Conservation (phyloP, 2,113 vertebrate species). For the Prochilodus magdalenae region DNA sequence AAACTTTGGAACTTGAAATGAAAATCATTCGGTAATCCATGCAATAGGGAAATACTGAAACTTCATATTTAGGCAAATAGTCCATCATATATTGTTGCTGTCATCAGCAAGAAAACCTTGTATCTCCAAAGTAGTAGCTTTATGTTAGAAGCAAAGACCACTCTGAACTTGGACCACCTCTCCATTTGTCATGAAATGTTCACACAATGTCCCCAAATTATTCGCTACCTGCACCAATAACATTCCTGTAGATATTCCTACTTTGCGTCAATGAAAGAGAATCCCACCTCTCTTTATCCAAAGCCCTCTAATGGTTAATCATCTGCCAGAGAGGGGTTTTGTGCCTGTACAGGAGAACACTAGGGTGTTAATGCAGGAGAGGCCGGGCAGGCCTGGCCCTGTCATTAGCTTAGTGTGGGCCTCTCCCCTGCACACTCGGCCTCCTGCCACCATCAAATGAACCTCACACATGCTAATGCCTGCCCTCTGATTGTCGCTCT, state of each 20-base stretch:
- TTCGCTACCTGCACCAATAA: constrained; percentile 8
- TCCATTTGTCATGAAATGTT: too few species aligned
- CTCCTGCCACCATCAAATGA: constrained; percentile 74
- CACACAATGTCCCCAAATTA: background rate
- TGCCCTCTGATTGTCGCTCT: constrained; percentile 73
- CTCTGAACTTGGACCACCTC: too few species aligned
- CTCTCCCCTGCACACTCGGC: constrained; percentile 62
- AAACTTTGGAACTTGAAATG: too few species aligned
- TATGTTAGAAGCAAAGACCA: too few species aligned
- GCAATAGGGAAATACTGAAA: too few species aligned
- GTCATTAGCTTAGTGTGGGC: constrained; percentile 60
- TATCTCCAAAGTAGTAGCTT: too few species aligned
- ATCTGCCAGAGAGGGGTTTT: constrained; percentile 70
- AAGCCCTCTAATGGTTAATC: constrained; percentile 69
- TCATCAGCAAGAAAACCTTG: too few species aligned
- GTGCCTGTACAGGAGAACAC: constrained; percentile 57
- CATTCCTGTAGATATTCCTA: constrained; percentile 12
- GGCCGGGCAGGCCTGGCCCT: constrained; percentile 61
- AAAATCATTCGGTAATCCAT: too few species aligned
- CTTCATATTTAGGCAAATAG: too few species aligned
- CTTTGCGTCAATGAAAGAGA: constrained; percentile 20
- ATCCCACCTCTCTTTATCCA: constrained; percentile 48
- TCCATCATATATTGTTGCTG: too few species aligned
- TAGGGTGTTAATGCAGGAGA: constrained; percentile 76
- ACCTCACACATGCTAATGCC: constrained; percentile 81